These are phyloP conservation scores for Rhinatrema bivittatum DNA, from an alignment of 2,797 vertebrate genomes.

Conservation along the genomic window DNA sequence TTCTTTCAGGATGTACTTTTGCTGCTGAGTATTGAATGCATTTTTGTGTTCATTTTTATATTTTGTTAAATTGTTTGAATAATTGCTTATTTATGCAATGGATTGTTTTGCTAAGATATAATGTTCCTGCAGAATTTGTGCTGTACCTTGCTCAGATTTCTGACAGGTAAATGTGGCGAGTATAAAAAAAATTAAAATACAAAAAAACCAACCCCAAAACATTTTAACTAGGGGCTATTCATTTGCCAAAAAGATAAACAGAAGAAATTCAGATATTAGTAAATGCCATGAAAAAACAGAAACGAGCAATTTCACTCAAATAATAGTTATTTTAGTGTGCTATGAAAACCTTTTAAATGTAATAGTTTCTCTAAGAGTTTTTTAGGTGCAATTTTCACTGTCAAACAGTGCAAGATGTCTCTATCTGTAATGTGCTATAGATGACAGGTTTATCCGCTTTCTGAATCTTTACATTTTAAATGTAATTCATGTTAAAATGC, in stretches of 20 bases:
- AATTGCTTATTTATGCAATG: too few relatives aligned
- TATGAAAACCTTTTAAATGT: slow-evolving; percentile 33
- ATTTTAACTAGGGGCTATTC: too few relatives aligned
- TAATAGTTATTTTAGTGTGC: slow-evolving; percentile 35
- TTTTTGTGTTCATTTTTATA: too few relatives aligned
- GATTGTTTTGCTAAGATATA: too few relatives aligned
- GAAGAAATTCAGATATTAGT: neutral
- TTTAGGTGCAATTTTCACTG: slow-evolving; percentile 28
- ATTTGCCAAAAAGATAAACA: slow-evolving; percentile 17
- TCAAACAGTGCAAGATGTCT: slow-evolving; percentile 25
- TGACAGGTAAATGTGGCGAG: too few relatives aligned
- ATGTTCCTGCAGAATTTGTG: too few relatives aligned
- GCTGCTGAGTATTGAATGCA: too few relatives aligned
- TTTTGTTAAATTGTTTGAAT: too few relatives aligned
- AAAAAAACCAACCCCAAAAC: too few relatives aligned
- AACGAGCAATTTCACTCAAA: slow-evolving; percentile 20
- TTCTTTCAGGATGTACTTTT: too few relatives aligned
- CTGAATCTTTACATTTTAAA: slow-evolving; percentile 18
- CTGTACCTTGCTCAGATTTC: too few relatives aligned
- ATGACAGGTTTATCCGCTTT: slow-evolving; percentile 28
- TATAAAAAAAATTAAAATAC: too few relatives aligned
- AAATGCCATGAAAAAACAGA: neutral
- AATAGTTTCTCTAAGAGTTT: slow-evolving; percentile 35
- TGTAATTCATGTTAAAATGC: slow-evolving; percentile 24
- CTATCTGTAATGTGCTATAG: slow-evolving; percentile 20